phyloP scores from a whole-genome alignment of 2,797 vertebrate species.

The Kryptolebias ocellatus region DNA sequence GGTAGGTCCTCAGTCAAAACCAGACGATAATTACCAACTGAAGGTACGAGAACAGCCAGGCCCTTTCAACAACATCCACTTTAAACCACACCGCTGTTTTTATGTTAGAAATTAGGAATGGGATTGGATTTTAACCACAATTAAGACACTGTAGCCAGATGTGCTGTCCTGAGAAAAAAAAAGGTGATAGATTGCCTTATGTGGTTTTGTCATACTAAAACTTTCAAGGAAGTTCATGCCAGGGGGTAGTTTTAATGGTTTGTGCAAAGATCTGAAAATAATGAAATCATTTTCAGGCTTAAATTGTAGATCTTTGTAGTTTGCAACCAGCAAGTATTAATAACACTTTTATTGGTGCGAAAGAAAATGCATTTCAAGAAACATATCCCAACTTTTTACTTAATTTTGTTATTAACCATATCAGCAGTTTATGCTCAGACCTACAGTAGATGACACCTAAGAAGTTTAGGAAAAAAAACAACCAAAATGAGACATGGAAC shows the following conservation, averaged over 20 bases:
- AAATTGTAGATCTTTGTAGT: neutral
- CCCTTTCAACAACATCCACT: too few relatives aligned
- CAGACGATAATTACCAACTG: too few relatives aligned
- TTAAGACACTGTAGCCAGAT: neutral
- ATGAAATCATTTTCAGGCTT: neutral
- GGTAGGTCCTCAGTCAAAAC: slow-evolving; percentile 42
- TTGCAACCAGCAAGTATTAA: neutral
- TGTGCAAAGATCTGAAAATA: too few relatives aligned
- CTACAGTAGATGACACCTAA: neutral
- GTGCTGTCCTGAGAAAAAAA: too few relatives aligned
- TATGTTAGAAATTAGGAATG: too few relatives aligned
- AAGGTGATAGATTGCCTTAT: too few relatives aligned
- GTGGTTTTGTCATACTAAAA: too few relatives aligned
- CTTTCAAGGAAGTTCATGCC: too few relatives aligned
- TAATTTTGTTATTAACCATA: neutral
- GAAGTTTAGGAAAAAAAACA: neutral
- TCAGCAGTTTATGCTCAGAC: neutral
- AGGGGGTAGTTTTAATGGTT: too few relatives aligned
- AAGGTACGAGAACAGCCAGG: too few relatives aligned
- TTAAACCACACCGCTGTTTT: too few relatives aligned
- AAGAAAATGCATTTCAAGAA: neutral
- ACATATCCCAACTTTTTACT: neutral
- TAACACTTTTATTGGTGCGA: neutral
- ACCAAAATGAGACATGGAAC: neutral
- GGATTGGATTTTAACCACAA: neutral